These are phyloP conservation scores for Peromyscus aztecus DNA, from an alignment of 2,797 vertebrate species.

Conservation along the genomic window DNA sequence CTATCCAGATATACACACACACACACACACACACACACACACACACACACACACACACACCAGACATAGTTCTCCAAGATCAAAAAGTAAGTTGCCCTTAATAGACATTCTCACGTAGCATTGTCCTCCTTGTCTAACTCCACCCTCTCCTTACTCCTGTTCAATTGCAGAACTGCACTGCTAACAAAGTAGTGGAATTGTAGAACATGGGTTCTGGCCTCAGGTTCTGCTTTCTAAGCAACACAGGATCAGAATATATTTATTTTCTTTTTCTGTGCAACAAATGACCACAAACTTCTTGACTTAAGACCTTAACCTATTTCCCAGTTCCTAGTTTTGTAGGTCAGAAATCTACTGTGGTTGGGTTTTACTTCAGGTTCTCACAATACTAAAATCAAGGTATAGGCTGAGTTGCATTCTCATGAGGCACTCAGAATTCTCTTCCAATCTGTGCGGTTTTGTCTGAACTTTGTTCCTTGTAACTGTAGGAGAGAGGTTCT, in stretches of 20 bases:
- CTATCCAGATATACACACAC: neutral
- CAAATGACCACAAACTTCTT: slow-evolving; percentile 11
- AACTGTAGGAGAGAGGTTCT: neutral
- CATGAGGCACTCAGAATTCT: neutral
- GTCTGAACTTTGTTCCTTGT: neutral
- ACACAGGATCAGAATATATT: neutral
- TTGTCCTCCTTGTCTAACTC: neutral
- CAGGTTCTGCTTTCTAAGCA: slow-evolving; percentile 34
- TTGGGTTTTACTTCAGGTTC: neutral
- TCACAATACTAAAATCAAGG: slow-evolving; percentile 18
- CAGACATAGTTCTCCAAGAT: neutral
- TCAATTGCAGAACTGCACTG: neutral
- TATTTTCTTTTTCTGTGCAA: neutral
- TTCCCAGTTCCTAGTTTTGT: neutral
- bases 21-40: neutral
- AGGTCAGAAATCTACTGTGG: neutral
- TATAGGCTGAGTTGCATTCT: neutral
- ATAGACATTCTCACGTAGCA: neutral
- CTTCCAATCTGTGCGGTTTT: neutral
- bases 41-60: neutral
- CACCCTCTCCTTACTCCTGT: neutral
- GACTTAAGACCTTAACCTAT: neutral
- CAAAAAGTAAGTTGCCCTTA: slow-evolving; percentile 7
- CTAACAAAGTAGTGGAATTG: neutral
- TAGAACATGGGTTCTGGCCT: neutral